Base-by-base conservation (phyloP, 2,888 invertebrate species). In the Heliconius hortense region DNA sequence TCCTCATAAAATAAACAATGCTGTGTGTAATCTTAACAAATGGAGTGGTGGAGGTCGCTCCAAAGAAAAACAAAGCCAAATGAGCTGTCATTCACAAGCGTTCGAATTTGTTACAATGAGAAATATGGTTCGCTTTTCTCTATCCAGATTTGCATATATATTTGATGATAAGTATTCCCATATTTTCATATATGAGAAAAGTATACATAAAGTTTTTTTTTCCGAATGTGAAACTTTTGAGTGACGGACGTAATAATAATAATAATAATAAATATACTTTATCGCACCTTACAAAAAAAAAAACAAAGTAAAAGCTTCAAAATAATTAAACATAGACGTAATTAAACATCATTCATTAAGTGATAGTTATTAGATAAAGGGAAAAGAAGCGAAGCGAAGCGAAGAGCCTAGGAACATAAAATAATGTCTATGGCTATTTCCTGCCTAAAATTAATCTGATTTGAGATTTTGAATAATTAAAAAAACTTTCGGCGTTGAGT, bases 1-100 rank as follows among this genome's bases (percentile, higher is more conserved):
- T 24, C 18, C 59, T 74, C 73, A 63, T 76, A 69, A 76, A 76
- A 63, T 73, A 73, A 53, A 63, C 62, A 74, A 70, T 67, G 59
- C 26, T 35, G 31, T 53, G 69, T 62, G 48, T 74, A 76, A 74
- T 64, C 78, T 48, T 67, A 72, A 31, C 64, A 53, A 74, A 76
- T 63, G 60, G 60, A 76, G 70, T 63, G 64, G 60, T 71, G 71
- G 35, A 71, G 73, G 75, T 73, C 62, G 43, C 67, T 56, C 60
- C 48, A 72, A 74, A 76, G 74, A 59, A 72, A 74, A 76, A 59
- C 72, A 18, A 76, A 72, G 13, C 60, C 24, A 74, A 76, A 76
- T 53, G 59, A 74, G 63, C 76, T 76, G 76, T 76, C 78, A 72
- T 74, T 72, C 68, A 72, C 74, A 76, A 77, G 59, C 26, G 64